Percentiles rank a stretch among this genome's conserved stretches.
phyloP scores from a whole-genome alignment of 53 echinoderm and acorn worm genomes.

The Paelopatides confundens region DNA sequence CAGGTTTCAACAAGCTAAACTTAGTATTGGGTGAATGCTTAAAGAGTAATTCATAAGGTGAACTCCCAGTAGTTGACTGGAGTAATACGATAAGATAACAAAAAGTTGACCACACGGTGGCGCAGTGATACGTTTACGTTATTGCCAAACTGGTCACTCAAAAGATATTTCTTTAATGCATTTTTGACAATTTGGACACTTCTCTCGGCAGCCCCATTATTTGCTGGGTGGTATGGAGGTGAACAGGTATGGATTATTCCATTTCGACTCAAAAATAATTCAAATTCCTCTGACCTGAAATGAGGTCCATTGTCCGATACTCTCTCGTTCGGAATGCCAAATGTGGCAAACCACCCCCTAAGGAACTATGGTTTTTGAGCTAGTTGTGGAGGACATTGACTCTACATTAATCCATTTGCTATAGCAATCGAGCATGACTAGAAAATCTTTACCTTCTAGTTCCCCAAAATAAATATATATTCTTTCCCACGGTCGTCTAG shows the following conservation, averaged over 20 bases:
- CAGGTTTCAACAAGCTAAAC: constrained; percentile 33
- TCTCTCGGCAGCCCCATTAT: constrained; percentile 56
- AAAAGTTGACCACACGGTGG: constrained; percentile 51
- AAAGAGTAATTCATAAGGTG: constrained; percentile 28
- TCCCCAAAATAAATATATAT: constrained; percentile 32
- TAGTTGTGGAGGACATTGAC: neutral
- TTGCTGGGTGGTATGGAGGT: constrained; percentile 61
- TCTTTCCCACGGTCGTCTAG: neutral
- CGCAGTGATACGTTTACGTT: constrained; percentile 19
- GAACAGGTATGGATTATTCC: constrained; percentile 34
- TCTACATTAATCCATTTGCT: constrained; percentile 59
- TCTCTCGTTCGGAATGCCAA: constrained; percentile 38
- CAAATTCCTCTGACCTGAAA: constrained; percentile 53
- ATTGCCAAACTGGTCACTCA: constrained; percentile 41
- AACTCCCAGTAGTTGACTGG: constrained; percentile 50
- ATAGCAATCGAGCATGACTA: constrained; percentile 46
- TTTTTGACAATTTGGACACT: constrained; percentile 51
- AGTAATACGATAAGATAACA: constrained; percentile 56
- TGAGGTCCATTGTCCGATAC: constrained; percentile 57
- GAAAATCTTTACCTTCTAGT: constrained; percentile 52
- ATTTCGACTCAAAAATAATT: constrained; percentile 54
- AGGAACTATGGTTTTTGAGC: neutral
- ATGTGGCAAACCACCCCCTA: constrained; percentile 58
- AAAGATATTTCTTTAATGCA: constrained; percentile 60
- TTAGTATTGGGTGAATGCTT: constrained; percentile 50